Evolutionary conservation across 1,140 invertebrate genomes (phyloP), one percentile per base, ranked within the genome.

Genomic region (Ceratina australensis): DNA sequence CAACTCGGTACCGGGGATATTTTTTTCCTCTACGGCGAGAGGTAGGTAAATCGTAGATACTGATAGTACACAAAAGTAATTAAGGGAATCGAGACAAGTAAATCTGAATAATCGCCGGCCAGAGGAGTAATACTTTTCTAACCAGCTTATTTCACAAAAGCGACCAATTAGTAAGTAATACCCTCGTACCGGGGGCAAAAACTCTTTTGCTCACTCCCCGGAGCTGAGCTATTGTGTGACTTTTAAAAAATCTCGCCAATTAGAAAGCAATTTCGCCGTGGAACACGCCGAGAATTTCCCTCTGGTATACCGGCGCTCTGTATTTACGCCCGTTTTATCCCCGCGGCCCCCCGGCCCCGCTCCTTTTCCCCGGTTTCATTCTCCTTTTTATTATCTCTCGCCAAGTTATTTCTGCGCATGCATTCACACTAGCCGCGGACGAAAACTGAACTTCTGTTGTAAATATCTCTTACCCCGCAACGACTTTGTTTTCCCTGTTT

Each of bases 181-280:
- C 61, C 61, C 66, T 26, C 42, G 49, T 54, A 47, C 74, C 26
- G 13, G 16, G 4, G 56, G 66, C 28, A 33, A 61, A 71, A 69
- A 71, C 57, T 52, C 74, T 69, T 42, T 42, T 42, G 33, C 33
- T 42, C 33, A 42, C 33, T 42, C 5, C 33, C 33, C 2, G 33
- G 33, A 5, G 2, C 57, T 71, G 74, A 77, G 74, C 66, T 77
- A 71, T 77, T 77, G 74, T 71, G 74, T 61, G 74, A 77, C 74
- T 71, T 61, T 71, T 77, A 77, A 71, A 42, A 77, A 77, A 77
- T 77, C 74, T 77, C 74, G 49, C 74, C 74, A 77, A 77, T 77
- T 77, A 77, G 74, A 77, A 77, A 71, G 74, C 74, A 77, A 77
- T 77, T 77, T 71, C 28, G 65, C 13, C 7, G 2, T 42, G 73